Evolutionary conservation across 2,797 vertebrate genomes (phyloP).

Genomic region (Lepilemur septentrionalis): DNA sequence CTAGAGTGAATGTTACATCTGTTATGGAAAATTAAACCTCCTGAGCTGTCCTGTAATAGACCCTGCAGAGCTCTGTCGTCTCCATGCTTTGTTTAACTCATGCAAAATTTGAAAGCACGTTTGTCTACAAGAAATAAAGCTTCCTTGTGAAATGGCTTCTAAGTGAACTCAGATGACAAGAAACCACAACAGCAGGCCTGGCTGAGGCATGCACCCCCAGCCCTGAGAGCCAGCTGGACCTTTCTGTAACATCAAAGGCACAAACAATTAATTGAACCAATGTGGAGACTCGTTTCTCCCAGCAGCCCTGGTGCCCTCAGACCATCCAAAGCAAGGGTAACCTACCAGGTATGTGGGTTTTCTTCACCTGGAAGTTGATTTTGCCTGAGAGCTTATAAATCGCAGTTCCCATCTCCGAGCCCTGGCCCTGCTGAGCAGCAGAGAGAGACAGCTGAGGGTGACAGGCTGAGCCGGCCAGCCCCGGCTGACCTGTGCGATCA

Average conservation of each 20-base stretch:
- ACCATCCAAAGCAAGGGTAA: neutral
- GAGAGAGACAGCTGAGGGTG: constrained; percentile 69
- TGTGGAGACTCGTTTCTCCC: neutral
- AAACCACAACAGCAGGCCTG: neutral
- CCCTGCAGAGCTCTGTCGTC: neutral
- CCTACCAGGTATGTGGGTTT: constrained; percentile 83
- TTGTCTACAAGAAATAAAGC: constrained; percentile 30
- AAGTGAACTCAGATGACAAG: constrained; percentile 34
- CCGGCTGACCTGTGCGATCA: constrained; percentile 64
- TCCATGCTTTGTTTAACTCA: constrained; percentile 19
- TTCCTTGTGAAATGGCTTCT: neutral
- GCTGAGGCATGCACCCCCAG: neutral
- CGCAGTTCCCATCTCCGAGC: constrained; percentile 87
- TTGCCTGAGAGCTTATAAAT: constrained; percentile 89
- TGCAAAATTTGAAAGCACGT: neutral
- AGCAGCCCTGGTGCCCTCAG: neutral
- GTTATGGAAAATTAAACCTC: constrained; percentile 56
- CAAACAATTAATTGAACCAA: neutral
- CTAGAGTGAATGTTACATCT: constrained; percentile 57
- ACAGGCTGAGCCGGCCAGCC: constrained; percentile 41
- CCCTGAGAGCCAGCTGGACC: neutral
- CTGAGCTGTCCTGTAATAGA: constrained; percentile 18
- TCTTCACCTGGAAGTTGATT: constrained; percentile 88
- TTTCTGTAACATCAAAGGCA: constrained; percentile 47
- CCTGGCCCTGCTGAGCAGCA: neutral